Conservation (phyloP, 2,888 invertebrate genomes). For the Platycheirus rosarum region DNA sequence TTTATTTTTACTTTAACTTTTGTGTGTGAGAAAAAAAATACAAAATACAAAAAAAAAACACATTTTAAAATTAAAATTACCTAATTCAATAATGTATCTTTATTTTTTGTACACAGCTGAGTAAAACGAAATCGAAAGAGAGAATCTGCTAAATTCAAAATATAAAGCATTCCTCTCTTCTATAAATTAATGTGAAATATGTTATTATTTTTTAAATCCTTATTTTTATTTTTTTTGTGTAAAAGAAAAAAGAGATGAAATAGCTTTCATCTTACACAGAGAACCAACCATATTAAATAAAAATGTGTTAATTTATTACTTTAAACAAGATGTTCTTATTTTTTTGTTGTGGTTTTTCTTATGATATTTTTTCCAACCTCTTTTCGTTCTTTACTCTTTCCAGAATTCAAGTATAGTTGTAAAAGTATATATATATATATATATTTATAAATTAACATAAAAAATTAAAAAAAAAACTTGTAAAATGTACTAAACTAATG, state of each 20-base stretch:
- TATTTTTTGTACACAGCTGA: constrained; percentile 64
- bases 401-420: constrained; percentile 46
- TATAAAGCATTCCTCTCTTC: constrained; percentile 47
- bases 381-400: constrained; percentile 29
- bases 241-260: constrained; percentile 35
- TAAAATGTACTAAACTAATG: constrained; percentile 72
- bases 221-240: constrained; percentile 52
- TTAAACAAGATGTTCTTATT: constrained; percentile 27
- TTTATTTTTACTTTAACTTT: constrained; percentile 59
- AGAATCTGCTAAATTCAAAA: constrained; percentile 47
- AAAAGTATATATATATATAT: constrained; percentile 49
- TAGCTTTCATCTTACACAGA: constrained; percentile 44
- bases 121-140: constrained; percentile 38
- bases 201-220: constrained; percentile 62
- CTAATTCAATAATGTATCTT: constrained; percentile 31
- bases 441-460: constrained; percentile 67
- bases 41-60: constrained; percentile 16
- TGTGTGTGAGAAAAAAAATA: constrained; percentile 31
- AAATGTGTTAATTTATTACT: constrained; percentile 72
- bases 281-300: constrained; percentile 62
- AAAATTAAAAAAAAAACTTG: constrained; percentile 38
- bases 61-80: constrained; percentile 27
- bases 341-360: constrained; percentile 35
- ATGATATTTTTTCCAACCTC: neutral
- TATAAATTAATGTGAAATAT: constrained; percentile 65